Base-by-base conservation (phyloP, 2,888 invertebrate species). In the Craniophora ligustri region DNA sequence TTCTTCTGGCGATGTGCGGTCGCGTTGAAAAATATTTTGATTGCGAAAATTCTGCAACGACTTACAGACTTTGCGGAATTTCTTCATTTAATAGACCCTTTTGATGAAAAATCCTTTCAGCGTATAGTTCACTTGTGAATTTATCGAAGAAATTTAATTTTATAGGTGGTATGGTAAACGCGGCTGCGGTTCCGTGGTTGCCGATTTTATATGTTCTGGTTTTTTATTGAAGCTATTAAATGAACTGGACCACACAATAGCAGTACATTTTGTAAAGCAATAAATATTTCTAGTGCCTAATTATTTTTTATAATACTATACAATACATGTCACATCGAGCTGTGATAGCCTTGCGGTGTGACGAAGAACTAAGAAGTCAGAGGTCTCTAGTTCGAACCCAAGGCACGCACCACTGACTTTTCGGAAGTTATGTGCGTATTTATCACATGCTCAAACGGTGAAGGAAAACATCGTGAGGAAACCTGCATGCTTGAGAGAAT, bases 11-110 rank as follows among this genome's bases (percentile, higher is more conserved):
- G 23, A 54, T 57, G 53, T 57, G 61, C 58, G 58, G 59, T 62
- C 58, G 54, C 59, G 53, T 56, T 40, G 75, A 67, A 75, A 75
- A 77, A 75, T 67, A 77, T 75, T 75, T 73, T 77, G 70, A 77
- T 75, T 75, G 64, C 48, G 59, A 63, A 77, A 72, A 67, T 75
- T 72, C 64, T 77, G 35, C 45, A 45, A 35, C 50, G 55, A 65
- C 61, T 67, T 64, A 61, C 65, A 59, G 62, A 75, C 49, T 68
- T 53, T 32, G 19, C 19, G 65, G 57, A 65, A 64, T 75, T 72
- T 65, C 41, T 48, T 44, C 48, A 40, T 61, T 59, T 61, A 59
- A 61, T 59, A 39, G 57, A 61, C 48, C 46, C 46, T 49, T 50
- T 42, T 65, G 32, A 39, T 60, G 42, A 57, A 54, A 67, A 72